Evolutionary conservation across 2,888 invertebrate species (phyloP).

Genomic region (Cordylochernes scorpioides): DNA sequence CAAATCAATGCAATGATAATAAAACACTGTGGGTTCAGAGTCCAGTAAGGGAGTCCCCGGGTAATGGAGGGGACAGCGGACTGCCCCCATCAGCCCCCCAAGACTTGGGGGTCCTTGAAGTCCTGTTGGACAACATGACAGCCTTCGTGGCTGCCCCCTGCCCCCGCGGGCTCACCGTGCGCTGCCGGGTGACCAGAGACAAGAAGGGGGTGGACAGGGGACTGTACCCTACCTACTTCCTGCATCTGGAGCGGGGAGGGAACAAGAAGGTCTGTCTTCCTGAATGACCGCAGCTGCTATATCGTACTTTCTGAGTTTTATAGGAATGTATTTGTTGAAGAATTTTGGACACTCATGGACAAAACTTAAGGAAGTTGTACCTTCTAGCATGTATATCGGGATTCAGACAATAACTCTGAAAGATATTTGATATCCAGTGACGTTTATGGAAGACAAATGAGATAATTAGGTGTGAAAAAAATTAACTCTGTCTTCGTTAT

Average conservation of each 20-base stretch:
- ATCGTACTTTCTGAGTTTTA: neutral
- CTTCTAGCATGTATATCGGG: too few relatives aligned
- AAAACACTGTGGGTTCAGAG: too few relatives aligned
- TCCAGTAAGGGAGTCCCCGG: too few relatives aligned
- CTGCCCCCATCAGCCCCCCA: too few relatives aligned
- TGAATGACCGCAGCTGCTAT: neutral
- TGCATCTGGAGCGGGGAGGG: constrained; percentile 36
- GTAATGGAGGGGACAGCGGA: too few relatives aligned
- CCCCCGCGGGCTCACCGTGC: constrained; percentile 33
- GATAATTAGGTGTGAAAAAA: too few relatives aligned
- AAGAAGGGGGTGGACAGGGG: constrained; percentile 94
- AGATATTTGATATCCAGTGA: too few relatives aligned
- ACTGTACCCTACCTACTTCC: constrained; percentile 86
- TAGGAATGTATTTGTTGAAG: neutral
- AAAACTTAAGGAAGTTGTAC: too few relatives aligned
- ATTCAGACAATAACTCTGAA: too few relatives aligned
- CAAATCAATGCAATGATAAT: too few relatives aligned
- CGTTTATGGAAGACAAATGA: too few relatives aligned
- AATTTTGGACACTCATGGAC: constrained; percentile 1
- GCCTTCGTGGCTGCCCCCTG: constrained; percentile 7
- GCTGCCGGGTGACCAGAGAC: constrained; percentile 88
- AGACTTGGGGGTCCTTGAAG: constrained; percentile 9
- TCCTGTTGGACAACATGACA: constrained; percentile 6
- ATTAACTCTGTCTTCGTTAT: too few relatives aligned
- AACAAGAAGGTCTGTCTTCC: constrained; percentile 6